These are phyloP conservation scores for Palloptera scutellata DNA, from an alignment of 2,888 invertebrate genomes.

Conservation along the genomic window DNA sequence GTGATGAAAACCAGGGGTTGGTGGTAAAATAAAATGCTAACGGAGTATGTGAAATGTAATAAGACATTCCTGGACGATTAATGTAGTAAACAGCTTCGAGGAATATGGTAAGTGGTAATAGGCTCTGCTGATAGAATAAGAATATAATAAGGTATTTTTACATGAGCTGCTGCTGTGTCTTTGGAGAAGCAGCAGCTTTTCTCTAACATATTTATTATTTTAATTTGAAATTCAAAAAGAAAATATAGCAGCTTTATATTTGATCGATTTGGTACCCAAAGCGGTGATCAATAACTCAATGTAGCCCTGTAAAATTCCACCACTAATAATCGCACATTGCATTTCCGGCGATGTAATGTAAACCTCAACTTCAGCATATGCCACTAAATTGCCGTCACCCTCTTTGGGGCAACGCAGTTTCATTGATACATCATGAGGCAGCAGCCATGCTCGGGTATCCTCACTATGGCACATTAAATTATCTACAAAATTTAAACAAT, in stretches of 20 bases:
- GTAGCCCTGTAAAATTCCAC: conserved; percentile 32
- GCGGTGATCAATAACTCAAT: conserved; percentile 32
- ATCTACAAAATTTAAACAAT: conserved; percentile 3
- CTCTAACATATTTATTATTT: too few relatives aligned
- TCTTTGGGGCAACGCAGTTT: conserved; percentile 36
- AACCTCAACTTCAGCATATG: conserved; percentile 32
- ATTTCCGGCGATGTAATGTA: conserved; percentile 29
- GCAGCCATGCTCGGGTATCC: conserved; percentile 28
- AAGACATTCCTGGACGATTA: too few relatives aligned
- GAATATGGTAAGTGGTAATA: too few relatives aligned
- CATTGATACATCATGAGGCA: conserved; percentile 35
- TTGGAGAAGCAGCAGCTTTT: too few relatives aligned
- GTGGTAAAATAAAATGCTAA: too few relatives aligned
- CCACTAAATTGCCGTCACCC: conserved; percentile 31
- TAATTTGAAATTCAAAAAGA: conserved; percentile 11
- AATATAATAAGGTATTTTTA: too few relatives aligned
- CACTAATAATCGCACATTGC: conserved; percentile 32
- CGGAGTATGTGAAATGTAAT: too few relatives aligned
- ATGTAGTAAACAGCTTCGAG: too few relatives aligned
- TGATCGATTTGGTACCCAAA: conserved; percentile 26
- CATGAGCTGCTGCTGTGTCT: too few relatives aligned
- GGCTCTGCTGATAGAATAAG: too few relatives aligned
- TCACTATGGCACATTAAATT: conserved; percentile 27
- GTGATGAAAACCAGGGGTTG: too few relatives aligned
- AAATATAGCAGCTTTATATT: conserved; percentile 17